Percentiles rank a stretch among this genome's conserved stretches.
phyloP scores from a whole-genome alignment of 2,113 vertebrate genomes.

The Pteruthius melanotis region DNA sequence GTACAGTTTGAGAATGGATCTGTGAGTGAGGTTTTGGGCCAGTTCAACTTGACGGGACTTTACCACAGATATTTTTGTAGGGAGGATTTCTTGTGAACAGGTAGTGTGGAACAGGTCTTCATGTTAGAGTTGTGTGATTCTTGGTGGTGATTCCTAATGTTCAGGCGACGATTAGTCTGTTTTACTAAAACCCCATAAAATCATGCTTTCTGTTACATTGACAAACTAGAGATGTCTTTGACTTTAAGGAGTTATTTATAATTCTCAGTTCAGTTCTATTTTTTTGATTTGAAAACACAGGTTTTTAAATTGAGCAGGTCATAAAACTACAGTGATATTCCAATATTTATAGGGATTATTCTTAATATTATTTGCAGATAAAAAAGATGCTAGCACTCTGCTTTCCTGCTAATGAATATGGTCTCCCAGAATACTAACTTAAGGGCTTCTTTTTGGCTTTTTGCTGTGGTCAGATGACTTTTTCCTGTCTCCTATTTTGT shows the following conservation, averaged over 20 bases:
- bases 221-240: neutral
- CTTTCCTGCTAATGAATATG: neutral
- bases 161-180: neutral
- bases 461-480: fast-evolving
- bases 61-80: fast-evolving
- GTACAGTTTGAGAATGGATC: neutral
- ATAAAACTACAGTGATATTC: neutral
- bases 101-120: neutral
- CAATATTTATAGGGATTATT: neutral
- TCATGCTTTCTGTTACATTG: neutral
- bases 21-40: neutral
- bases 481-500: neutral
- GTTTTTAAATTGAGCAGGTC: neutral
- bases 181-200: neutral
- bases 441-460: neutral
- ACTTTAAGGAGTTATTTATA: neutral
- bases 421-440: neutral
- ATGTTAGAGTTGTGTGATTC: neutral
- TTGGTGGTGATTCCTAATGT: neutral
- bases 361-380: neutral
- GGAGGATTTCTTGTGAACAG: neutral
- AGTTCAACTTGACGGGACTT: neutral
- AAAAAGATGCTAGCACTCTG: neutral
- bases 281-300: neutral
- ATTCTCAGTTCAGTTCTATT: neutral